These are phyloP conservation scores for Carettochelys insculpta DNA, from an alignment of 2,113 vertebrate genomes.

Conservation along the genomic window DNA sequence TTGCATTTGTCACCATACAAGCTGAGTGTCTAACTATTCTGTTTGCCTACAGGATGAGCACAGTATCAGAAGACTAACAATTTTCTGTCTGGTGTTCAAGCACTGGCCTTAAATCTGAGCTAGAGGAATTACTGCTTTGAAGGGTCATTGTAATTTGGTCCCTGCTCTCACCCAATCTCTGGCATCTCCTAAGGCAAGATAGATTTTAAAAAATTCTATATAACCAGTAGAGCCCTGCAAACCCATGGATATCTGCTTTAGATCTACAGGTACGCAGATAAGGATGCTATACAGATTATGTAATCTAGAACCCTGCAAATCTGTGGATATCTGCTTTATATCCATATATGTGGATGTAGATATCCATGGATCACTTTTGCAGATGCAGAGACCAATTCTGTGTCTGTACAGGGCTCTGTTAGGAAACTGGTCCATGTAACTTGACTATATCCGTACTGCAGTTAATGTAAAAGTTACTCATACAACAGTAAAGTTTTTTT, in stretches of 20 bases:
- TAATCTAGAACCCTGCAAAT: no score
- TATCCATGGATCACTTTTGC: no score
- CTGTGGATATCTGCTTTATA: no score
- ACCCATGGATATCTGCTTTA: no score
- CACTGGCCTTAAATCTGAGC: conserved; percentile 2
- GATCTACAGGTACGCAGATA: no score
- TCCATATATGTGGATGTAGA: no score
- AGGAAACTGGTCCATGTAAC: neutral
- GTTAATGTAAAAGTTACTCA: conserved; percentile 3
- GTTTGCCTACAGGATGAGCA: neutral
- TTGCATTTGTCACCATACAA: neutral
- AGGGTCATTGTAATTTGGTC: conserved; percentile 28
- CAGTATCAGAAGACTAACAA: neutral
- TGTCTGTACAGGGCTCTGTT: no score
- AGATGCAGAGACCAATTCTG: no score
- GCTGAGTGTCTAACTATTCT: neutral
- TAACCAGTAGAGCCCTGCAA: no score
- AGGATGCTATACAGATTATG: no score
- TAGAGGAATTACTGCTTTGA: neutral
- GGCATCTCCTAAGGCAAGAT: neutral
- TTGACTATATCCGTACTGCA: neutral
- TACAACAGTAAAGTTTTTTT: neutral
- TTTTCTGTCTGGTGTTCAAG: neutral
- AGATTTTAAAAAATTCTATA: neutral
- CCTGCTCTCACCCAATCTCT: neutral